Base-by-base conservation (phyloP, 2,888 invertebrate genomes). In the Noctua comes region DNA sequence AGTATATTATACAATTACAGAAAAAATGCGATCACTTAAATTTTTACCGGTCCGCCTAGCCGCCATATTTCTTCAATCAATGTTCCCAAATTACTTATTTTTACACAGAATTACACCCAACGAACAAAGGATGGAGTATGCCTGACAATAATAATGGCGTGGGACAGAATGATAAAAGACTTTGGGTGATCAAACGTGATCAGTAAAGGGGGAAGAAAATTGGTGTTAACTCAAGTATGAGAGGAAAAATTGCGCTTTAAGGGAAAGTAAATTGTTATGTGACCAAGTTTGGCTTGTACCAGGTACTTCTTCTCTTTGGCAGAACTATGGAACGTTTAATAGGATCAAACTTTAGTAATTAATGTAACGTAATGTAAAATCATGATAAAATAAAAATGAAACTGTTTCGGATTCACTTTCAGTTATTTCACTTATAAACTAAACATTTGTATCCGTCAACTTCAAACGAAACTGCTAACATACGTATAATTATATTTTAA, bases 71-170 rank as follows among this genome's bases (percentile, higher is more conserved):
- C 65, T 40, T 8, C 59, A 66, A 43, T 68, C 78, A 31, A 24
- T 66, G 54, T 31, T 36, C 11, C 62, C 11, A 65, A 62, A 83
- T 73, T 65, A 65, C 74, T 69, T 65, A 73, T 79, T 83, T 80
- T 78, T 78, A 75, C 79, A 70, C 72, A 70, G 73, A 78, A 84
- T 87, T 85, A 77, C 79, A 72, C 79, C 69, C 71, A 43, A 68
- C 65, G 80, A 77, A 82, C 76, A 76, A 72, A 74, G 75, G 71
- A 68, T 80, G 66, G 76, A 80, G 75, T 78, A 82, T 46, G 88
- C 86, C 85, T 81, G 86, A 88, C 88, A 83, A 86, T 87, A 91
- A 91, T 90, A 91, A 90, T 88, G 75, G 87, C 83, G 80, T 40
- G 71, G 69, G 76, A 83, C 86, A 85, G 77, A 80, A 77, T 74